Evolutionary conservation across 1,140 invertebrate species (phyloP), one percentile per base, ranked within the genome.

Genomic region (Brachionus rubens): DNA sequence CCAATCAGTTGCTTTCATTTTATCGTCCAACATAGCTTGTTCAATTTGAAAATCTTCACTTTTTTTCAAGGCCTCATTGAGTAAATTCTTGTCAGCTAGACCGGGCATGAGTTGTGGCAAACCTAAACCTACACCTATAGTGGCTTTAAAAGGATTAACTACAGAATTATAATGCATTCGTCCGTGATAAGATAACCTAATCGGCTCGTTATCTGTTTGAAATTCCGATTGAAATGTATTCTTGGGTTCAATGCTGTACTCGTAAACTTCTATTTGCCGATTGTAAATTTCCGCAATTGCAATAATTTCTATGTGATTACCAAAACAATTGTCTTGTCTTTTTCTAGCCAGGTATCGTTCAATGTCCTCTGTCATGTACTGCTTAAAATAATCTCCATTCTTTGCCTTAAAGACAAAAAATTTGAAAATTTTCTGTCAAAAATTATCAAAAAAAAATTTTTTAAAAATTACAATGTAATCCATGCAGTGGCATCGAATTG

Each of bases 231-330:
- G 91, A 82, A 95, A 95, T 67, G 91, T 94, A 83, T 95, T 94
- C 21, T 94, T 93, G 46, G 93, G 92, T 79, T 91, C 91, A 81
- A 88, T 87, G 80, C 90, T 89, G 81, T 95, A 95, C 81, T 92
- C 92, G 84, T 92, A 96, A 4, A 96, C 90, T 86, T 96, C 92
- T 77, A 96, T 90, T n/a, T 90, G 91, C 78, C 93, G 87, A 84
- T 93, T 94, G 82, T 92, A 96, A 84, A 96, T 90, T 87, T 96
- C 93, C 78, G 91, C 91, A 86, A 96, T 90, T 28, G 93, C 93
- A 84, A 96, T 93, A 81, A 96, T 92, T 86, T 96, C 93, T 79
- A 96, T 89, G 83, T 96, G 93, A 86, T 96, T 96, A 43, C 93
- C 93, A 85, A 94, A 93, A 50, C 91, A 91, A 82, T 89, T 88